phyloP scores from a whole-genome alignment of 2,113 vertebrate genomes.

The Bostrychus sinensis region DNA sequence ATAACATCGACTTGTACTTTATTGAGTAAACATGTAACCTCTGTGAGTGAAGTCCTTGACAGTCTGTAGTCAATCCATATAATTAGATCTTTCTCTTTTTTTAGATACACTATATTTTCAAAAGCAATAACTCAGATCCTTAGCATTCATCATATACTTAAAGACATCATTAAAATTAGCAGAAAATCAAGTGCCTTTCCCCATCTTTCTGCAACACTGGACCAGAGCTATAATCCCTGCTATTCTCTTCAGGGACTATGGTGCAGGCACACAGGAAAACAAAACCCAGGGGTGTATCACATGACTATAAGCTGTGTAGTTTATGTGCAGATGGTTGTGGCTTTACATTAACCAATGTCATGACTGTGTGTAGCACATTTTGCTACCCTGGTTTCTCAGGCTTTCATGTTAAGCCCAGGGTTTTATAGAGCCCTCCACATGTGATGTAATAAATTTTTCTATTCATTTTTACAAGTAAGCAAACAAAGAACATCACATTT shows the following conservation, averaged over 20 bases:
- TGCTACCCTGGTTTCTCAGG: background rate
- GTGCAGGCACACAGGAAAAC: conserved; percentile 15
- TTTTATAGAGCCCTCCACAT: too few relatives aligned
- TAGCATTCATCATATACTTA: too few relatives aligned
- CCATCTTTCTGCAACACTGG: conserved; percentile 28
- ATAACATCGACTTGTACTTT: background rate
- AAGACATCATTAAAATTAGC: conserved; percentile 17
- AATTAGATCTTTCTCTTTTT: too few relatives aligned
- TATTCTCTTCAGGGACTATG: conserved; percentile 25
- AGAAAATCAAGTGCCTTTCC: conserved; percentile 17
- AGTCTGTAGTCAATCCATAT: too few relatives aligned
- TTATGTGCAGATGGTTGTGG: conserved; percentile 19
- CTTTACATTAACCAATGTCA: background rate
- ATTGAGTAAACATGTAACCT: background rate
- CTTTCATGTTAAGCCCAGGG: background rate
- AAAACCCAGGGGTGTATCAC: conserved; percentile 11
- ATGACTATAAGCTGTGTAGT: conserved; percentile 13
- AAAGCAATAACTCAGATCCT: too few relatives aligned
- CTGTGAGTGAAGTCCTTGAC: conserved; percentile 2
- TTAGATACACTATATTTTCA: too few relatives aligned
- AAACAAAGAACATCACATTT: too few relatives aligned
- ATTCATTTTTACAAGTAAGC: too few relatives aligned
- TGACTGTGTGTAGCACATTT: background rate
- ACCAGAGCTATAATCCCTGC: conserved; percentile 23
- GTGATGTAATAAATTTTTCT: too few relatives aligned